A percentile compares a stretch with the other conserved stretches of the same genome.
phyloP scores from a whole-genome alignment of 64 coral and sea anemone genomes.

The Dendronephthya gigantea region DNA sequence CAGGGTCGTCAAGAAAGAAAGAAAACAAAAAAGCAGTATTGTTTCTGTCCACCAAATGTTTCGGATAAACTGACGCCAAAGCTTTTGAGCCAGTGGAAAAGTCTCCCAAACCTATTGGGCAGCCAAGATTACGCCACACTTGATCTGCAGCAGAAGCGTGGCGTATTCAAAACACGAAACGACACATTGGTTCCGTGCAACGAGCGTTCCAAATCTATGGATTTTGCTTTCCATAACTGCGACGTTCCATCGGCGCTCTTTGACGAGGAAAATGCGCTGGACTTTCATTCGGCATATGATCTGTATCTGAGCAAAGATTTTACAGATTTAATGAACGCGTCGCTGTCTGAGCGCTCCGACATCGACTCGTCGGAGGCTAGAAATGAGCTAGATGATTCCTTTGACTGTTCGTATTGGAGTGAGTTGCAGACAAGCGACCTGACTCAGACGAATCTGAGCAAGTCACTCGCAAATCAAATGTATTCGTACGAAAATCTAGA shows the following conservation, averaged over 20 bases:
- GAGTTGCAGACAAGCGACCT: neutral
- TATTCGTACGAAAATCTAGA: slow-evolving; percentile 8
- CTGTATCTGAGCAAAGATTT: slow-evolving; percentile 10
- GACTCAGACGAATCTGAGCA: neutral
- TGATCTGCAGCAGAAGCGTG: neutral
- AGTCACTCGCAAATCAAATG: neutral
- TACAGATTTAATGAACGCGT: neutral
- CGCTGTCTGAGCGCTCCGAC: neutral
- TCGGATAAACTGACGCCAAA: neutral
- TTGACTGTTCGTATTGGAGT: neutral
- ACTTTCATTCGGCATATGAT: neutral
- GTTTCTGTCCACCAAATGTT: neutral
- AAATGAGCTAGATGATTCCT: neutral
- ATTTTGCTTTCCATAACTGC: neutral
- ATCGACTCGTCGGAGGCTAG: neutral
- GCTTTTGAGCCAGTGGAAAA: neutral
- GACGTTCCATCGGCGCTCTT: neutral
- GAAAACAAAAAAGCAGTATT: neutral
- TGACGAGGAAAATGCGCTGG: neutral
- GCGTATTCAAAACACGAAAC: neutral
- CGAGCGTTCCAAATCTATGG: neutral
- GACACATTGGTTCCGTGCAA: neutral
- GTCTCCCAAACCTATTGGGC: neutral
- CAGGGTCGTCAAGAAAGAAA: neutral
- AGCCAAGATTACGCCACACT: neutral